Conservation (phyloP, 2,888 invertebrate species). For the Subacronicta megacephala region DNA sequence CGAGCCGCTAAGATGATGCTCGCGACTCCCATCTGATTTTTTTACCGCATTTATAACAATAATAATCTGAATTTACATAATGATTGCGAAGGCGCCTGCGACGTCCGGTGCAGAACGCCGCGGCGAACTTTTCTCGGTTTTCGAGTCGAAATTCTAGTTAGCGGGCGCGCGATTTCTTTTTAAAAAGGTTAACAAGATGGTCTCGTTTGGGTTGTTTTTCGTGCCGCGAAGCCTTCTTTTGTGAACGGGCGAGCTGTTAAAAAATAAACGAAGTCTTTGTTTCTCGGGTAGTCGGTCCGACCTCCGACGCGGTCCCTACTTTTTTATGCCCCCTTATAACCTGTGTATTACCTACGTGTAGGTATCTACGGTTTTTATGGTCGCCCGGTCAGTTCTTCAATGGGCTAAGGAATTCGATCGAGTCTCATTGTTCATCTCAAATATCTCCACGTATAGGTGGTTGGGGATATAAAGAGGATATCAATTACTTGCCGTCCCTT, state of each 20-base stretch:
- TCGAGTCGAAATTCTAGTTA: conserved; percentile 89
- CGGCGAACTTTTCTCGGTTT: conserved; percentile 86
- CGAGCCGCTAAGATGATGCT: conserved; percentile 72
- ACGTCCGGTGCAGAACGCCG: conserved; percentile 75
- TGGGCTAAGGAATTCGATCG: conserved; percentile 89
- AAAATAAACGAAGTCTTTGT: conserved; percentile 90
- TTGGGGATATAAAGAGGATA: conserved; percentile 69
- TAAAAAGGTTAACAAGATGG: conserved; percentile 89
- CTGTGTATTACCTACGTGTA: conserved; percentile 89
- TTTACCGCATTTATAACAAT: conserved; percentile 74
- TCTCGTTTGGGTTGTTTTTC: conserved; percentile 88
- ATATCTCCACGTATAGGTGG: conserved; percentile 71
- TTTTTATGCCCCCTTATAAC: conserved; percentile 89
- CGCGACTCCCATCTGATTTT: conserved; percentile 65
- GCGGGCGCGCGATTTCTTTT: conserved; percentile 87
- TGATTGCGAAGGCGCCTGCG: conserved; percentile 85
- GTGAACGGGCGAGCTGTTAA: conserved; percentile 89
- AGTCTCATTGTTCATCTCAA: conserved; percentile 83
- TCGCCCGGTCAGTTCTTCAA: conserved; percentile 88
- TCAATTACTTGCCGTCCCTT: conserved; percentile 70
- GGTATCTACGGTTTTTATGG: conserved; percentile 89
- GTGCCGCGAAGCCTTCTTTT: conserved; percentile 87
- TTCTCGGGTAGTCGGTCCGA: conserved; percentile 89
- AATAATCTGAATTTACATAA: conserved; percentile 85
- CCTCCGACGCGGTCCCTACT: conserved; percentile 88